Conservation (phyloP, 2,797 vertebrate genomes). For the Hippocampus kuda region DNA sequence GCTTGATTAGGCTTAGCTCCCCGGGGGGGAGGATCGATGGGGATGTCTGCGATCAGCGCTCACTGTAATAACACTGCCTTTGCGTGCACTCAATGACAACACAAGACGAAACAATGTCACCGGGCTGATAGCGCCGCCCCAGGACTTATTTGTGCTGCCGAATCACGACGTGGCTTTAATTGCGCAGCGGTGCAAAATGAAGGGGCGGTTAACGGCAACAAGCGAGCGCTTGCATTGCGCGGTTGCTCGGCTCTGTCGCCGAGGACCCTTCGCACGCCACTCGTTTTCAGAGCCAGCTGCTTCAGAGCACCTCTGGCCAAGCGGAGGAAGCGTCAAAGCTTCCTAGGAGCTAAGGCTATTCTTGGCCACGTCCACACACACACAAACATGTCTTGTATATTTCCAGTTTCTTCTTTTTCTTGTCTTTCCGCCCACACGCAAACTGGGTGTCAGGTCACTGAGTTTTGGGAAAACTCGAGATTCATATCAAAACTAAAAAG, state of each 20-base stretch:
- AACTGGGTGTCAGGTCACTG: not conserved
- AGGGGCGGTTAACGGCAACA: not conserved
- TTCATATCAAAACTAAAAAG: not conserved
- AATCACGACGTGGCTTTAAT: conserved; percentile 21
- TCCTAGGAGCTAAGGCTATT: not conserved
- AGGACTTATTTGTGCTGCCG: conserved; percentile 24
- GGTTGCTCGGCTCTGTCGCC: not conserved
- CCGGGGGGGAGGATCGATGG: conserved; percentile 57
- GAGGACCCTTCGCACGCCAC: not conserved
- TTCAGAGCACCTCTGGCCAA: not conserved
- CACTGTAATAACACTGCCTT: conserved; percentile 53
- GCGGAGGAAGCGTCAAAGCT: not conserved
- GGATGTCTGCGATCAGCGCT: conserved; percentile 57
- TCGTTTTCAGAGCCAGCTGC: conserved; percentile 1
- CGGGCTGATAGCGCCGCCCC: conserved; percentile 16
- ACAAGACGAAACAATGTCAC: conserved; percentile 53
- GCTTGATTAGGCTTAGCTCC: conserved; percentile 54
- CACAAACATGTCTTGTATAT: not conserved
- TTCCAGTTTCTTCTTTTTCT: not conserved
- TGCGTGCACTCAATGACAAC: conserved; percentile 38
- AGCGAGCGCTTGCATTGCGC: not conserved
- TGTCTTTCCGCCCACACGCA: not conserved
- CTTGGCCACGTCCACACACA: not conserved
- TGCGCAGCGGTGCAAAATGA: conserved; percentile 2
- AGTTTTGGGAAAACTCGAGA: not conserved